Percentiles rank a stretch among this genome's conserved stretches.
Evolutionary conservation across 1,140 invertebrate genomes (phyloP).

Genomic region (Pseudoatta argentina): DNA sequence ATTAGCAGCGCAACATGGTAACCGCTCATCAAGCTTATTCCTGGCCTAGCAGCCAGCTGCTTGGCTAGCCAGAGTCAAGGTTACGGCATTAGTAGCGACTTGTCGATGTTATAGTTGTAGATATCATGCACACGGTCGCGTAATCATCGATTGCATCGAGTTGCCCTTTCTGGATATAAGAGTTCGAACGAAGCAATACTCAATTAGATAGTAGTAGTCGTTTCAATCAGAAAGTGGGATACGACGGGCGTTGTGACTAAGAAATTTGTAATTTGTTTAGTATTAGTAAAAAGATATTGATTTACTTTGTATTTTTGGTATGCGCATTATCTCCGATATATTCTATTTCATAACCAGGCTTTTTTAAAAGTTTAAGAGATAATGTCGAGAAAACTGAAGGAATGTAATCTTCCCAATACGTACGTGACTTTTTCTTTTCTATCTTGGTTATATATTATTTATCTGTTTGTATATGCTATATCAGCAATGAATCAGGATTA

Average conservation of each 20-base stretch:
- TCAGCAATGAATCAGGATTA: not conserved
- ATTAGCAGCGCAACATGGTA: conserved; percentile 84
- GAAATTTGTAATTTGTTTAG: not conserved
- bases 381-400: not conserved
- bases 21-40: conserved; percentile 82
- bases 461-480: not conserved
- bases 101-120: conserved; percentile 61
- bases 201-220: not conserved
- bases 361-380: not conserved
- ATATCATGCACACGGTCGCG: conserved; percentile 57
- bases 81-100: conserved; percentile 81
- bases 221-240: not conserved
- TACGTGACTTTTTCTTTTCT: not conserved
- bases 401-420: not conserved
- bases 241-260: not conserved
- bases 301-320: not conserved
- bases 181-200: not conserved
- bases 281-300: not conserved
- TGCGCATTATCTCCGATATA: not conserved
- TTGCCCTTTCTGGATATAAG: not conserved
- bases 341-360: not conserved
- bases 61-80: conserved; percentile 85
- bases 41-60: conserved; percentile 81
- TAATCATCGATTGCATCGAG: conserved; percentile 5
- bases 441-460: not conserved